Evolutionary conservation across 2,888 invertebrate species (phyloP).

Genomic region (Papilio gigon): DNA sequence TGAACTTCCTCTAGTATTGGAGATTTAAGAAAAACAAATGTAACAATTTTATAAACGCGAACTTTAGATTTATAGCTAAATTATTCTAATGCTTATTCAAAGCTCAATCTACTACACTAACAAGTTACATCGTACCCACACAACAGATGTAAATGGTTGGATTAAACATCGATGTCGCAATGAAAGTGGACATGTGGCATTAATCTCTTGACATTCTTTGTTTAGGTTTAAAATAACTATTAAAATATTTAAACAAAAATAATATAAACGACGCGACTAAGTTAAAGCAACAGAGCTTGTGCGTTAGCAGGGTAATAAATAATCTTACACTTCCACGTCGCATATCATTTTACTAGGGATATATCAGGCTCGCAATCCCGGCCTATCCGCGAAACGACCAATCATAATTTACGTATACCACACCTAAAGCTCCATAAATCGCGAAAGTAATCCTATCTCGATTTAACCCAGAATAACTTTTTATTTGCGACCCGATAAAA

Average conservation of each 20-base stretch:
- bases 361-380: conserved; percentile 72
- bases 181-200: conserved; percentile 74
- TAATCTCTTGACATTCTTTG: conserved; percentile 79
- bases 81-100: neutral
- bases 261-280: conserved; percentile 80
- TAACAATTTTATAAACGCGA: neutral
- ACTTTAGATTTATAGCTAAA: neutral
- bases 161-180: conserved; percentile 75
- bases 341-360: conserved; percentile 75
- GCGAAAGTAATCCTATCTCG: conserved; percentile 63
- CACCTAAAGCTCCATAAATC: conserved; percentile 66
- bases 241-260: conserved; percentile 53
- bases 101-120: neutral
- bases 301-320: conserved; percentile 75
- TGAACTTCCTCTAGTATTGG: no score
- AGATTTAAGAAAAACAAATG: no score
- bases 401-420: conserved; percentile 67
- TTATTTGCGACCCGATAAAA: conserved; percentile 57
- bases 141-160: conserved; percentile 65
- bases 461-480: conserved; percentile 62
- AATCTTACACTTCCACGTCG: conserved; percentile 74
- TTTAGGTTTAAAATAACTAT: conserved; percentile 70
- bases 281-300: conserved; percentile 72
- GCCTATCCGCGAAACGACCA: conserved; percentile 66
- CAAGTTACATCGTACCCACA: conserved; percentile 54